These are phyloP conservation scores for Magallana angulata DNA, from an alignment of 1,140 invertebrate species.

Conservation along the genomic window DNA sequence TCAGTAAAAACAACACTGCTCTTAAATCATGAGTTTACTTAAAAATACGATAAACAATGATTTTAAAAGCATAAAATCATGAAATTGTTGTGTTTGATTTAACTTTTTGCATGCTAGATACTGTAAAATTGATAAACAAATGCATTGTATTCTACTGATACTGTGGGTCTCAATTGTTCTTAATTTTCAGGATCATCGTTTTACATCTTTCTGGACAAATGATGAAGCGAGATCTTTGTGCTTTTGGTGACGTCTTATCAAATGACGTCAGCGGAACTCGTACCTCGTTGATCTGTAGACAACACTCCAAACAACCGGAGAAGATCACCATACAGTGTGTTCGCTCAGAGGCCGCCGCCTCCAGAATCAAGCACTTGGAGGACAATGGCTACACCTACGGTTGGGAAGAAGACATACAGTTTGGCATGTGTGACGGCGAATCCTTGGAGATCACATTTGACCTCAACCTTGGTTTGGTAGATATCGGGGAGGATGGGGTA, in stretches of 20 bases:
- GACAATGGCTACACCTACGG: not conserved
- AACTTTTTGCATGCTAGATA: too few relatives aligned
- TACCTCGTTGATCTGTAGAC: conserved; percentile 17
- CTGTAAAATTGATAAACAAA: too few relatives aligned
- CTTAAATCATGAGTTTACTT: too few relatives aligned
- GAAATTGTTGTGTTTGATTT: too few relatives aligned
- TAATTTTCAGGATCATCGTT: not conserved
- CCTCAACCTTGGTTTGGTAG: conserved; percentile 3
- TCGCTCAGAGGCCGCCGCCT: too few relatives aligned
- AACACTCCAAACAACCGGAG: conserved; percentile 9
- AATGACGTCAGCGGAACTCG: not conserved
- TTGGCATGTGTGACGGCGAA: conserved; percentile 36
- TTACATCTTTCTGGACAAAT: not conserved
- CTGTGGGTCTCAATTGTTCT: too few relatives aligned
- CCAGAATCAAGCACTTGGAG: not conserved
- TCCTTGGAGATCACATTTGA: conserved; percentile 30
- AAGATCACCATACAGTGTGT: conserved; percentile 34
- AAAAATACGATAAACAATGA: too few relatives aligned
- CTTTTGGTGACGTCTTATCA: not conserved
- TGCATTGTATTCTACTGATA: too few relatives aligned
- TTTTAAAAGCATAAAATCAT: too few relatives aligned
- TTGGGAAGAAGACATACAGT: not conserved
- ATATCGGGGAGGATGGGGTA: conserved; percentile 1
- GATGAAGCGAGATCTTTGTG: not conserved
- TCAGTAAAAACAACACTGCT: not conserved